Base-by-base conservation (phyloP, 2,797 vertebrate species). In the Danio kyathit region DNA sequence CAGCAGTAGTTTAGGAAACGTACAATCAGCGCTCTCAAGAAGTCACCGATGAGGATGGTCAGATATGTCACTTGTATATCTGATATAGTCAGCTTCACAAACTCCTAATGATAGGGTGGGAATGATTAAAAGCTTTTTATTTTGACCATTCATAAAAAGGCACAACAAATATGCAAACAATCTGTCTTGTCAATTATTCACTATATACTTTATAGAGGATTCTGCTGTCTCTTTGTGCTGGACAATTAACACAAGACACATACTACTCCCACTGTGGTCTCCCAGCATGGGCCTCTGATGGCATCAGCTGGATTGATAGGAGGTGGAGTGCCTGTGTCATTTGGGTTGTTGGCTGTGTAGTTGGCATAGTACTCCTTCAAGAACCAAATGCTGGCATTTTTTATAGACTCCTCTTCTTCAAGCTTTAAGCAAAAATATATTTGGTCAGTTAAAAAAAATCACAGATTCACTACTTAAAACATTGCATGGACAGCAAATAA, bases 1-100 rank as follows among this genome's bases (percentile, higher is more conserved):
- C 98, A 99, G 89, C 98, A 99, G 90, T 99, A 97, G 90, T 99
- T 99, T 83, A 98, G 93, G 89, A 99, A 99, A 80, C 98, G 95
- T 59, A 99, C 98, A 54, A 99, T 98, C 77, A 98, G 91, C 0
- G 98, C 98, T 80, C 98, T 90, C n/a, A 96, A 91, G 82, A 99
- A 99, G 92, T 99, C 98, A 44, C 97, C 97, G 51, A 99, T 95
- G 83, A 99, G 92, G 89, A 99, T 99, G 76, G 97, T 99, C 86
- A 99, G 94, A 82, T 95, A 99, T 2, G 96, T 95, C 86, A 99
- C 97, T 86, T 99, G 94, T 85, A 99, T 99, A 89, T 99, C 98
- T 0, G 98, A 99, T 85, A 99, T 95, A 0, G 97, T 98, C 87
- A 99, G 94, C 87, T 98, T 97, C 87, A 99, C 94, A 54, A 99